Conservation (phyloP, 2,888 invertebrate genomes). For the Volucella zonaria region DNA sequence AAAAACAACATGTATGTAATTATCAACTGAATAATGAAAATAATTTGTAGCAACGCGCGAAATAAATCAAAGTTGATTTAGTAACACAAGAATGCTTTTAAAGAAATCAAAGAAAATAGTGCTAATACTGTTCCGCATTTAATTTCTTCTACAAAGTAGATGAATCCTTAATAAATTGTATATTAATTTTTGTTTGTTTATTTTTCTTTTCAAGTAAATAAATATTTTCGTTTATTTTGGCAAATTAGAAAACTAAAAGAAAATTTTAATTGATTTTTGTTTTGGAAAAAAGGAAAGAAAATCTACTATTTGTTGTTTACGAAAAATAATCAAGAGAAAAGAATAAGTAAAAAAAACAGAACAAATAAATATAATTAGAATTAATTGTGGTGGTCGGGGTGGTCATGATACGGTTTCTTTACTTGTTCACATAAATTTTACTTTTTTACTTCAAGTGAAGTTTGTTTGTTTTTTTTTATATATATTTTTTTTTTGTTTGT, state of each 20-base stretch:
- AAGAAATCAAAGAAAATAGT: conserved; percentile 22
- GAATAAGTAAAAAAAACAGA: conserved; percentile 32
- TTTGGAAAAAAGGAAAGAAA: conserved; percentile 62
- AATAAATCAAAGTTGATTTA: no score
- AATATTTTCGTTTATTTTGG: conserved; percentile 67
- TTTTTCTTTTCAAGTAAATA: conserved; percentile 41
- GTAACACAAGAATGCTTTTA: background rate
- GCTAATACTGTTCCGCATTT: conserved; percentile 37
- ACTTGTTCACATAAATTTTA: conserved; percentile 71
- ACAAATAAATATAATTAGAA: conserved; percentile 60
- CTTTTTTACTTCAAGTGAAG: conserved; percentile 55
- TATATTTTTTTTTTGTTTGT: conserved; percentile 8
- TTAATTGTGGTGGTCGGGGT: conserved; percentile 71
- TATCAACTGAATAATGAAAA: conserved; percentile 15
- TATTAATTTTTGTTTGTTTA: conserved; percentile 7
- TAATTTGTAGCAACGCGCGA: conserved; percentile 7
- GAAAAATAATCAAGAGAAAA: conserved; percentile 47
- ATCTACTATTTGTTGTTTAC: conserved; percentile 52
- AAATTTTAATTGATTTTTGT: conserved; percentile 23
- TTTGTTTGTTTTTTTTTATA: conserved; percentile 30
- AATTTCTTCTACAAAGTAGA: conserved; percentile 53
- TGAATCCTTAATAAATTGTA: background rate
- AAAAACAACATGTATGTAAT: conserved; percentile 22
- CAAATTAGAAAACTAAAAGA: conserved; percentile 49
- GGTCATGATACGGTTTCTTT: conserved; percentile 66